Percentiles rank a stretch among this genome's conserved stretches.
Evolutionary conservation across 2,888 invertebrate genomes (phyloP).

Genomic region (Osmoderma eremita): DNA sequence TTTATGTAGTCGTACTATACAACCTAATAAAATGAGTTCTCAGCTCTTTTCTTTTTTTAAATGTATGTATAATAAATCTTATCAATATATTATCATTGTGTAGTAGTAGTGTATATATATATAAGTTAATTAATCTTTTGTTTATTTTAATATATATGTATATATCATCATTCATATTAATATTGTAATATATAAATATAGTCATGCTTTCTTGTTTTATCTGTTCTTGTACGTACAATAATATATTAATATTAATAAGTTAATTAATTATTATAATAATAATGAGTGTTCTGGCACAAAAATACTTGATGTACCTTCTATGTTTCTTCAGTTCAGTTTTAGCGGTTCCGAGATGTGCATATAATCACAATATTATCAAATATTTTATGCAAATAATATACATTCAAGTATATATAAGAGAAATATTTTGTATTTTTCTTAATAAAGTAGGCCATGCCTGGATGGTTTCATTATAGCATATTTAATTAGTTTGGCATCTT

Average conservation of each 20-base stretch:
- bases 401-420: background rate
- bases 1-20: slow-evolving; percentile 46
- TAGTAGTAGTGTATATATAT: slow-evolving; percentile 19
- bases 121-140: slow-evolving; percentile 3
- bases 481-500: slow-evolving; percentile 56
- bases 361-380: slow-evolving; percentile 30
- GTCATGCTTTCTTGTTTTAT: slow-evolving; percentile 56
- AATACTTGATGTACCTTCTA: slow-evolving; percentile 40
- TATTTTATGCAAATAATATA: slow-evolving; percentile 11
- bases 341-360: slow-evolving; percentile 46
- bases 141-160: slow-evolving; percentile 55
- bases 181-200: slow-evolving; percentile 58
- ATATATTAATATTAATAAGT: slow-evolving; percentile 22
- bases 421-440: no score
- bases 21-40: slow-evolving; percentile 20
- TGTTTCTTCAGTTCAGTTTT: slow-evolving; percentile 37
- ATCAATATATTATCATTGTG: slow-evolving; percentile 15
- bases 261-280: slow-evolving; percentile 47
- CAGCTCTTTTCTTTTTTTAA: slow-evolving; percentile 13
- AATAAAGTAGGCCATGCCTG: slow-evolving; percentile 45
- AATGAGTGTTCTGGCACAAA: slow-evolving; percentile 42
- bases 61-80: background rate
- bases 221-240: slow-evolving; percentile 33
- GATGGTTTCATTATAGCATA: slow-evolving; percentile 51
- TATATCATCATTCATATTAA: slow-evolving; percentile 54